These are phyloP conservation scores for Callaeas wilsoni DNA, from an alignment of 2,113 vertebrate genomes.

Conservation along the genomic window DNA sequence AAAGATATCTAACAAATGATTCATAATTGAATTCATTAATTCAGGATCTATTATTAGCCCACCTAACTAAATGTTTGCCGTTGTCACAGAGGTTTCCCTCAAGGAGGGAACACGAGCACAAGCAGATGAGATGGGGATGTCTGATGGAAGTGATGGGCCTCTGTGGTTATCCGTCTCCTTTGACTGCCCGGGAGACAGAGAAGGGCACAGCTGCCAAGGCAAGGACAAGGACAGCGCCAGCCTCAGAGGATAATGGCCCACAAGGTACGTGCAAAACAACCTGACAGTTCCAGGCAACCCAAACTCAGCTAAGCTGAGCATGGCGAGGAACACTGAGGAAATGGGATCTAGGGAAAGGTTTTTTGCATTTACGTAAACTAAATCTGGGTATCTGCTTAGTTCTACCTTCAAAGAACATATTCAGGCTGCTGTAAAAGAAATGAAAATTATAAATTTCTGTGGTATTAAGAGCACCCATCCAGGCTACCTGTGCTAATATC, in stretches of 20 bases:
- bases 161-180: background rate
- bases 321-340: background rate
- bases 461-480: background rate
- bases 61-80: background rate
- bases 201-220: background rate
- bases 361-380: background rate
- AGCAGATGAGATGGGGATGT: background rate
- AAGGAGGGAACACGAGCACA: background rate
- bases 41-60: background rate
- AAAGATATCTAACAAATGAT: background rate
- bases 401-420: background rate
- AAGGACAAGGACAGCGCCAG: background rate
- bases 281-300: background rate
- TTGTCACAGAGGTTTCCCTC: background rate
- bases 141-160: too few relatives aligned
- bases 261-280: fast-evolving
- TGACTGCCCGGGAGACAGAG: background rate
- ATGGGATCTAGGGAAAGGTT: background rate
- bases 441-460: background rate
- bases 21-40: background rate
- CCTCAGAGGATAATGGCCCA: background rate
- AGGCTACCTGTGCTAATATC: background rate
- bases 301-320: background rate
- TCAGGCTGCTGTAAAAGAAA: background rate
- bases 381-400: background rate